Base-by-base conservation (phyloP, 2,797 vertebrate genomes). In the Lates japonicus region DNA sequence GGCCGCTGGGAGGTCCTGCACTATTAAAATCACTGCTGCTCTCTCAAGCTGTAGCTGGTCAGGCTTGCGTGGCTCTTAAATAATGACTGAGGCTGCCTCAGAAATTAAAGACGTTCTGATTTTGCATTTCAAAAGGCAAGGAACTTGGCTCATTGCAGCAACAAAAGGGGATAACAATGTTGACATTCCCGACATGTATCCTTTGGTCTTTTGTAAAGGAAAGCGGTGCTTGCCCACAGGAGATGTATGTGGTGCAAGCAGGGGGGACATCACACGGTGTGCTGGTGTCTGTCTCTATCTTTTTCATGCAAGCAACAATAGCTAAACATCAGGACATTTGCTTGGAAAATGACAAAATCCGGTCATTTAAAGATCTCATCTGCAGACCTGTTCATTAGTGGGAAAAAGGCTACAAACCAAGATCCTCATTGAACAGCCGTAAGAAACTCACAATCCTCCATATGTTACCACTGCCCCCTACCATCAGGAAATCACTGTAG, bases 41-140 rank as follows among this genome's bases (percentile, higher is more conserved):
- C 85, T 81, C 84, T 70, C 31, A 63, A 64, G 79, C 78, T 61
- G 78, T 17, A 77, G 81, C 83, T 52, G 68, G 46, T 84, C 81
- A 42, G 84, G 82, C 89, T 81, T 62, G 66, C 14, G 35, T 35
- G 54, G 73, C 86, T 87, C 75, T 87, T 82, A 79, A 91, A 90
- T 67, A 79, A 82, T 35, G 49, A 59, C 77, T 0, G 46, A 59
- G 83, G 76, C 76, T n/a, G 78, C 69, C 82, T 64, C 65, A 12
- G 77, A 92, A 91, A 92, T 90, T 86, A 89, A 92, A 90, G 81
- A 90, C 75, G 35, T 69, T 74, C 82, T 44, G 58, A 85, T 88
- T 94, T 92, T 81, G 90, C 93, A 93, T 94, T 89, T 94, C 84
- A 95, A 95, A 95, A 83, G 88, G 66, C 69, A 82, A 82, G 78